Evolutionary conservation across 2,797 vertebrate genomes (phyloP).

Genomic region (Tenualosa ilisha): DNA sequence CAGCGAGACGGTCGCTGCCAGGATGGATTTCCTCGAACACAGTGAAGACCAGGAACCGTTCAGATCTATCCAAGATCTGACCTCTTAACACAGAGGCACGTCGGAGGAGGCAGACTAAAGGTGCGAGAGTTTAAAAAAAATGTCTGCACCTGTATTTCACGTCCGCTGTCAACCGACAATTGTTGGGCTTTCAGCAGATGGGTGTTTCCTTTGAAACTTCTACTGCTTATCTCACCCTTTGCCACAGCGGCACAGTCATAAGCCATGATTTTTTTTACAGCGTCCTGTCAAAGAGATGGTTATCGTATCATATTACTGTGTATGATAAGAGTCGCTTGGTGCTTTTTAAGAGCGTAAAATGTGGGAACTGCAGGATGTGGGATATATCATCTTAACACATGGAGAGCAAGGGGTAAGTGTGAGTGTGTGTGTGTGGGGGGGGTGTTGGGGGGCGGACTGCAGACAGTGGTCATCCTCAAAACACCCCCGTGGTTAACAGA

Average conservation of each 20-base stretch:
- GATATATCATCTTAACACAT: constrained; percentile 11
- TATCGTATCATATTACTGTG: not conserved
- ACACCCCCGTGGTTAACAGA: constrained; percentile 44
- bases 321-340: not conserved
- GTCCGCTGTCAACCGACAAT: not conserved
- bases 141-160: not conserved
- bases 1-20: constrained; percentile 20
- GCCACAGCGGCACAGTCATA: not conserved
- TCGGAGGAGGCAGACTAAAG: not conserved
- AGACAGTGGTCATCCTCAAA: constrained; percentile 43
- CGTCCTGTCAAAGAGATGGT: constrained; percentile 6
- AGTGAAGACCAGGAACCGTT: not conserved
- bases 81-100: not conserved
- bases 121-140: not conserved
- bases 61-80: not conserved
- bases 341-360: not conserved
- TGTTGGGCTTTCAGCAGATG: not conserved
- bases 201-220: not conserved
- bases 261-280: not conserved
- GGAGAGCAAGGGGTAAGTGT: not conserved
- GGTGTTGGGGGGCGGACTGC: constrained; percentile 31
- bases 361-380: not conserved
- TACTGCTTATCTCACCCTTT: not conserved
- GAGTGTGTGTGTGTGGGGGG: too few species aligned
- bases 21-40: not conserved